phyloP scores from a whole-genome alignment of 2,113 vertebrate species.

The Connochaetes taurinus region DNA sequence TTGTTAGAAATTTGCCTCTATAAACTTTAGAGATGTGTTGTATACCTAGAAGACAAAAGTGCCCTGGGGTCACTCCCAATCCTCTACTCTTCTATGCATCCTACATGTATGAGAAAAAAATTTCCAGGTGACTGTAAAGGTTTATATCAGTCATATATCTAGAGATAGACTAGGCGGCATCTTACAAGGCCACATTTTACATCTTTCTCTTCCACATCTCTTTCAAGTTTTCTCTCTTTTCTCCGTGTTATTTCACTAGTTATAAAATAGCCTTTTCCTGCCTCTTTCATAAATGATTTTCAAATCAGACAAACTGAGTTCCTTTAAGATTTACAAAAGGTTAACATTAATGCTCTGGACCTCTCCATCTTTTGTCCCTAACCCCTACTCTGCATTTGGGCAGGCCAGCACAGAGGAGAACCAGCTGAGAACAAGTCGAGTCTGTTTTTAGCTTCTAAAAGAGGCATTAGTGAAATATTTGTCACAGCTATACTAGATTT shows the following conservation, averaged over 20 bases:
- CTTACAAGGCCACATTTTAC: not conserved
- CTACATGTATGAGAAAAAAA: not conserved
- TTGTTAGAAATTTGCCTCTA: not conserved
- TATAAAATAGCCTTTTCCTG: not conserved
- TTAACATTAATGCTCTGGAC: not conserved
- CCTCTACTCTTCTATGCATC: not conserved
- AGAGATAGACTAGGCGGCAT: not conserved
- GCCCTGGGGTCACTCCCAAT: not conserved
- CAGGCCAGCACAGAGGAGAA: not conserved
- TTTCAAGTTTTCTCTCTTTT: not conserved
- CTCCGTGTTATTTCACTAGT: not conserved
- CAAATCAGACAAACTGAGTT: not conserved
- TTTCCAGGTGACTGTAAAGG: not conserved
- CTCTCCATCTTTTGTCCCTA: not conserved
- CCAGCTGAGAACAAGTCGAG: not conserved
- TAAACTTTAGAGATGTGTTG: not conserved
- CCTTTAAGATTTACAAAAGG: conserved; percentile 21
- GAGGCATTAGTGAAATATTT: not conserved
- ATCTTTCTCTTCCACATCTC: not conserved
- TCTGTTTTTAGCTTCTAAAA: not conserved
- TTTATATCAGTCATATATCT: not conserved
- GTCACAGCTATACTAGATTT: conserved; percentile 10
- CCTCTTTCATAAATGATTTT: conserved; percentile 4
- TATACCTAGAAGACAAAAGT: not conserved
- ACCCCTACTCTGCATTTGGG: not conserved